phyloP scores from a whole-genome alignment of 2,797 vertebrate species.

The Micrastur ruficollis region DNA sequence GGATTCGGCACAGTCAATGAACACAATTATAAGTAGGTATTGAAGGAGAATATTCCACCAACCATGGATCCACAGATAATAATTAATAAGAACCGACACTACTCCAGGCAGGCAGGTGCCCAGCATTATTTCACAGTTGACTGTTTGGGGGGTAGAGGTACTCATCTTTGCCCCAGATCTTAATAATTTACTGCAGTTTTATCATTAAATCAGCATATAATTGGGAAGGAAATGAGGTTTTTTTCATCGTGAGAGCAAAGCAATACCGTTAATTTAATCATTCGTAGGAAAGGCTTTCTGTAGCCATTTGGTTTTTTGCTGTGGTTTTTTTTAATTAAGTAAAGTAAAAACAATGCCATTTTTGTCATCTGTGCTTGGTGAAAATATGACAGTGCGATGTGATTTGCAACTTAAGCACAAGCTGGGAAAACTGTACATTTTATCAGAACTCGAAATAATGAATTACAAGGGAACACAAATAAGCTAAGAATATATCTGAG shows the following conservation, averaged over 20 bases:
- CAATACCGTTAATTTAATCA: constrained; percentile 58
- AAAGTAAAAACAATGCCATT: constrained; percentile 65
- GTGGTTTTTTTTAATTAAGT: constrained; percentile 52
- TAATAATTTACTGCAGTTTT: constrained; percentile 77
- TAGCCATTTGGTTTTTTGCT: constrained; percentile 42
- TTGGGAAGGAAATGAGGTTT: constrained; percentile 69
- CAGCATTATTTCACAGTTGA: constrained; percentile 76
- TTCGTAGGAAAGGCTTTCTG: constrained; percentile 45
- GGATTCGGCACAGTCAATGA: constrained; percentile 56
- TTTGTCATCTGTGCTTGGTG: constrained; percentile 45
- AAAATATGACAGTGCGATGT: constrained; percentile 50
- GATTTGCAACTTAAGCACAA: constrained; percentile 50
- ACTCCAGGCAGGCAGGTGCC: constrained; percentile 56
- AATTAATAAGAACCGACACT: constrained; percentile 68
- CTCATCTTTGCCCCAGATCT: constrained; percentile 75
- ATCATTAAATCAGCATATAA: constrained; percentile 76
- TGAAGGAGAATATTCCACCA: constrained; percentile 55
- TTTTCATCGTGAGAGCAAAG: constrained; percentile 32
- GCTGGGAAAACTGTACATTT: not conserved
- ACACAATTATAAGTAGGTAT: constrained; percentile 67
- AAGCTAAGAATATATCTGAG: constrained; percentile 57
- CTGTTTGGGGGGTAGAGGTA: constrained; percentile 63
- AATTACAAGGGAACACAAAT: constrained; percentile 44
- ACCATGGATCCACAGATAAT: constrained; percentile 68
- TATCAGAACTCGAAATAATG: constrained; percentile 31